Percentiles rank a stretch among this genome's conserved stretches.
Conservation (phyloP, 2,888 invertebrate genomes). For the Meganola albula region DNA sequence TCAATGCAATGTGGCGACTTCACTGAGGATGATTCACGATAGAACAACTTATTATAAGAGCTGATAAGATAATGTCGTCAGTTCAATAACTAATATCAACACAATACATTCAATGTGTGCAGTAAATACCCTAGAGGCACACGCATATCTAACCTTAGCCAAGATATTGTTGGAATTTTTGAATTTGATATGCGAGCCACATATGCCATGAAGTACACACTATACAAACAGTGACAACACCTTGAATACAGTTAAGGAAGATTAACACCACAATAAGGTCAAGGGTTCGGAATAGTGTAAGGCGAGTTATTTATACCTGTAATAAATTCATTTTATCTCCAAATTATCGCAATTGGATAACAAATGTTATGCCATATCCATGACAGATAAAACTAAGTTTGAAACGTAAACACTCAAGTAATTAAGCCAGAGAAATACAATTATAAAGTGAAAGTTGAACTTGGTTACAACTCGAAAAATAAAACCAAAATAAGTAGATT, state of each 20-base stretch:
- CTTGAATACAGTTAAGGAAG: conserved; percentile 36
- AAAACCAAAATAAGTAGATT: conserved; percentile 1
- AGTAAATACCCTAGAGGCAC: conserved; percentile 32
- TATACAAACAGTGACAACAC: conserved; percentile 22
- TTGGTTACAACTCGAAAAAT: conserved; percentile 1
- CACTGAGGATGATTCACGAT: conserved; percentile 37
- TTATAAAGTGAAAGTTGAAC: conserved; percentile 10
- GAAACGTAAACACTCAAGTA: neutral
- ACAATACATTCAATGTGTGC: conserved; percentile 27
- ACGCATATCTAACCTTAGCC: conserved; percentile 24
- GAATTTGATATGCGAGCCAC: conserved; percentile 31
- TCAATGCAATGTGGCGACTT: conserved; percentile 28
- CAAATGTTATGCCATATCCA: neutral
- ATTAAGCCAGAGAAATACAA: neutral
- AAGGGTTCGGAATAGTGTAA: conserved; percentile 30
- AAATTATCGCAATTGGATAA: neutral
- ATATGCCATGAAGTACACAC: conserved; percentile 25
- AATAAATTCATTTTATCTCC: neutral
- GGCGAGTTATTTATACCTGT: neutral
- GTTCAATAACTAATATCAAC: conserved; percentile 60
- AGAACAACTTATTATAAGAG: conserved; percentile 50
- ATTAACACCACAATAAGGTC: conserved; percentile 40
- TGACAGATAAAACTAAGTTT: neutral
- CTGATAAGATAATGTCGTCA: conserved; percentile 62
- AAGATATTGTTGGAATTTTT: conserved; percentile 40